Evolutionary conservation across 2,113 vertebrate genomes (phyloP).

Genomic region (Euleptes europaea): DNA sequence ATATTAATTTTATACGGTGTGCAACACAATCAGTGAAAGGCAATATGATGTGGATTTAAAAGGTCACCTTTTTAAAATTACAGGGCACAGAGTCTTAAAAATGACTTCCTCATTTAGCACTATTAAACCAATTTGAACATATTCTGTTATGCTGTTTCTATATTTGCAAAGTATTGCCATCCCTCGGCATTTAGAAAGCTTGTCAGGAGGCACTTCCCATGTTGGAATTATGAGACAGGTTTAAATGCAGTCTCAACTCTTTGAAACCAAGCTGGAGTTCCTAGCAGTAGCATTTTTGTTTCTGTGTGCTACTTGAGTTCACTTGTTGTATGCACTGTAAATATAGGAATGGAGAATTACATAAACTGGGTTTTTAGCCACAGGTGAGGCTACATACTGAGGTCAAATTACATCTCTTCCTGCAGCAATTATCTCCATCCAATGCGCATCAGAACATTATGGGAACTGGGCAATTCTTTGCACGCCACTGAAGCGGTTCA

Average conservation of each 20-base stretch:
- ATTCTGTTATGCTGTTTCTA: background rate
- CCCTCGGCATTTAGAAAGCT: background rate
- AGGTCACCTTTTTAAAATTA: background rate
- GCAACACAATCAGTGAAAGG: background rate
- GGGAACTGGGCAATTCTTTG: background rate
- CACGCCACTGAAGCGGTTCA: background rate
- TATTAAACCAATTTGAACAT: background rate
- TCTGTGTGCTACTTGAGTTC: background rate
- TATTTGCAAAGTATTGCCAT: conserved; percentile 14
- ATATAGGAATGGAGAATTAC: background rate
- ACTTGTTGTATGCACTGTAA: background rate
- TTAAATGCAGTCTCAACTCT: background rate
- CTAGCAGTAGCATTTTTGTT: background rate
- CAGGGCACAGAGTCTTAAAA: background rate
- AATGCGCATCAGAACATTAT: background rate
- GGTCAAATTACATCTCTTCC: background rate
- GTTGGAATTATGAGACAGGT: background rate
- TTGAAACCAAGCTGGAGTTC: background rate
- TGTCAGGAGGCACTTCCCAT: background rate
- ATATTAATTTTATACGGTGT: background rate
- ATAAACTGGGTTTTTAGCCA: background rate
- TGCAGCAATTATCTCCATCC: background rate
- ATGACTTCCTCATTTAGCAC: background rate
- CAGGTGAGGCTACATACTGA: too few species aligned
- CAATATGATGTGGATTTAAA: background rate